These are phyloP conservation scores for Panonychus citri DNA, from an alignment of 1,140 invertebrate species.

Conservation along the genomic window DNA sequence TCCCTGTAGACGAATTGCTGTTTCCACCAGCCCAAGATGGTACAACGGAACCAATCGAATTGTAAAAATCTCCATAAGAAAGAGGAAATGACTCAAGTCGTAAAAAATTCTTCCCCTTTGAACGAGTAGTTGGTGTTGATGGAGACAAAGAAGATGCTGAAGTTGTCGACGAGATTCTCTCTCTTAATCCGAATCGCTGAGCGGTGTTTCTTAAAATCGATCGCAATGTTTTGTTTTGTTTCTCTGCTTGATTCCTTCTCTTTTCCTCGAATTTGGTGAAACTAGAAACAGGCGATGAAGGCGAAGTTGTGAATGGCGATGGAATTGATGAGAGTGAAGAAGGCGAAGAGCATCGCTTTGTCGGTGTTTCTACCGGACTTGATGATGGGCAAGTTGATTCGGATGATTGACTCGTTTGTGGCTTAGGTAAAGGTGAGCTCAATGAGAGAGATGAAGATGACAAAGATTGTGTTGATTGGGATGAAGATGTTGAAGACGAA, in stretches of 20 bases:
- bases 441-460: too few relatives aligned
- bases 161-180: background rate
- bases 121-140: background rate
- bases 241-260: constrained; percentile 52
- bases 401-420: too few relatives aligned
- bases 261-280: constrained; percentile 70
- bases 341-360: background rate
- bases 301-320: background rate
- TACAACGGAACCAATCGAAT: constrained; percentile 2
- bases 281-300: constrained; percentile 14
- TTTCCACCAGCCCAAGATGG: too few relatives aligned
- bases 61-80: background rate
- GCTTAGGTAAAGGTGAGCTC: too few relatives aligned
- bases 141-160: background rate
- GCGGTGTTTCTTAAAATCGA: constrained; percentile 39
- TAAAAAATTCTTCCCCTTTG: background rate
- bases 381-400: too few relatives aligned
- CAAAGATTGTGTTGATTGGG: too few relatives aligned
- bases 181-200: constrained; percentile 25
- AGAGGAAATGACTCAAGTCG: constrained; percentile 1
- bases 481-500: too few relatives aligned
- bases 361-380: too few relatives aligned
- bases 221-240: constrained; percentile 50
- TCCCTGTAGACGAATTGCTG: too few relatives aligned
- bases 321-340: background rate